Conservation (phyloP, 37 sponge, comb jelly and placozoan genomes). For the Dysidea cf. avara region DNA sequence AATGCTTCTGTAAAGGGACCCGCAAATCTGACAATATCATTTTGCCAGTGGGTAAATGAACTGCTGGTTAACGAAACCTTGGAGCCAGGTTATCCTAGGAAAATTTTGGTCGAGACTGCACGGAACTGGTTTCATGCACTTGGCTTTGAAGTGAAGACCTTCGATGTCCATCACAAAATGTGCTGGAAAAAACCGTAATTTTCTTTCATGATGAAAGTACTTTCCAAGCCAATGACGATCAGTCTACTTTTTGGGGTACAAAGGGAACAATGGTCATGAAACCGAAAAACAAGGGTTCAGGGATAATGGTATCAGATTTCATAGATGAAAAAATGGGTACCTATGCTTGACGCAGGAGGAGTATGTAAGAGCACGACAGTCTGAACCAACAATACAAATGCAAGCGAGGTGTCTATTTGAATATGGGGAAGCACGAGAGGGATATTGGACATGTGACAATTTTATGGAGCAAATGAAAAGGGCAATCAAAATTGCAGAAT, state of each 20-base stretch:
- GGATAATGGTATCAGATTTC: conserved; percentile 52
- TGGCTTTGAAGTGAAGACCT: conserved; percentile 60
- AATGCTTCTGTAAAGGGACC: conserved; percentile 36
- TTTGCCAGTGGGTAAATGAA: conserved; percentile 59
- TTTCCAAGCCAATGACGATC: conserved; percentile 56
- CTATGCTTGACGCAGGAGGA: conserved; percentile 27
- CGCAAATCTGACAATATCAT: conserved; percentile 37
- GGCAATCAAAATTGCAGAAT: conserved; percentile 41
- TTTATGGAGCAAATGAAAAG: conserved; percentile 33
- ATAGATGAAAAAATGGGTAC: conserved; percentile 41
- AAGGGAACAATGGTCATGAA: conserved; percentile 21
- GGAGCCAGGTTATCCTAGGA: conserved; percentile 41
- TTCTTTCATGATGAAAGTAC: too few species aligned
- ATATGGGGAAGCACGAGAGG: conserved; percentile 17
- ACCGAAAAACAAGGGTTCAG: conserved; percentile 35
- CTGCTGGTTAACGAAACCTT: conserved; percentile 27
- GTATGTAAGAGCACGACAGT: conserved; percentile 2
- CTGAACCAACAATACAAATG: not conserved
- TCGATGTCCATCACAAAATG: too few species aligned
- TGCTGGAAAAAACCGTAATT: too few species aligned
- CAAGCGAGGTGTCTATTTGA: conserved; percentile 2
- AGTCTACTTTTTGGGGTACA: conserved; percentile 37
- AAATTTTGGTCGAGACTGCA: conserved; percentile 39
- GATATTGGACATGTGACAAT: conserved; percentile 45
- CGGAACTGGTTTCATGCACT: conserved; percentile 51